Base-by-base conservation (phyloP, 2,113 vertebrate genomes). In the Progne subis region DNA sequence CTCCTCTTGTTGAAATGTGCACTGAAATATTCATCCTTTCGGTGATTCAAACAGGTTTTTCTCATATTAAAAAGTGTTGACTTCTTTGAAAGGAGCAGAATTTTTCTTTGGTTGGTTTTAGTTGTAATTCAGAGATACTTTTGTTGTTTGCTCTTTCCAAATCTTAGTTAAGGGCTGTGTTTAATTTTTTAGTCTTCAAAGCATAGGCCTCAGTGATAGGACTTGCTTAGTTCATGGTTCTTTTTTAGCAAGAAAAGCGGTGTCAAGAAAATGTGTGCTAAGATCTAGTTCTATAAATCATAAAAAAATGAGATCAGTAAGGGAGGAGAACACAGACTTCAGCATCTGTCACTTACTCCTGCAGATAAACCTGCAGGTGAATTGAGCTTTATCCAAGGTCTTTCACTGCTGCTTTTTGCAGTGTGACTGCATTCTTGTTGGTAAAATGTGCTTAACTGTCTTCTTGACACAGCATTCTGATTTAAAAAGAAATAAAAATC, bases 401-500 rank as follows among this genome's bases (percentile, higher is more conserved):
- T 72, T 50, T 46, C 29, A 26, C 3, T 31, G 17, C 31, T 11
- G 6, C 20, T 60, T 56, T 44, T 37, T 60, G 39, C 47, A 43
- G 23, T 0, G 0, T 65, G 50, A 65, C 25, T 37, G 4, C 60
- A 12, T 82, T 80, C 56, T 28, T 7, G 1, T 32, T 52, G 60
- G 25, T 65, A 87, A 90, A 86, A 68, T 63, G 20, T 71, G 31
- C 16, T 63, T 78, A 82, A 78, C 18, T 20, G 53, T 55, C n/a
- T 74, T 61, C 34, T 61, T 61, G 17, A 19, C 59, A 39, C 59
- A 61, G 43, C 57, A 75, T 67, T 80, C 60, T 70, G 28, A 87
- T 63, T 26, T 8, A 9, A 47, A 85, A 32, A 71, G 67, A 64
- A 31, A 37, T 2, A 61, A 83, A 61, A 29, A 37, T 52, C 5